phyloP scores from a whole-genome alignment of 2,113 vertebrate genomes.

The Clarias gariepinus region DNA sequence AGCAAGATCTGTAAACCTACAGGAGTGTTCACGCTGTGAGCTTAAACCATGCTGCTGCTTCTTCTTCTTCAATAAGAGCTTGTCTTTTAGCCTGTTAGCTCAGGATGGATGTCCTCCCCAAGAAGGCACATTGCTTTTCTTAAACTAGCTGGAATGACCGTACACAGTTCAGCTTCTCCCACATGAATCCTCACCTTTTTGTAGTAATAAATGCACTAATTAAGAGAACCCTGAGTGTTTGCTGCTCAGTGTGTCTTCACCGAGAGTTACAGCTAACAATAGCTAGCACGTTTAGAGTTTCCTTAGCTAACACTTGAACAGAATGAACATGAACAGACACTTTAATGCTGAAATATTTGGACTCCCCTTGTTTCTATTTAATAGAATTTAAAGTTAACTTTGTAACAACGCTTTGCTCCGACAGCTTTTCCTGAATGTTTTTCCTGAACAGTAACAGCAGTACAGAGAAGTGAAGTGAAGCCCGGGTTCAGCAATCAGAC shows the following conservation, averaged over 20 bases:
- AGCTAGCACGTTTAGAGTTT: no score
- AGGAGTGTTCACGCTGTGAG: no score
- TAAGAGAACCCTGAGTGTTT: not conserved
- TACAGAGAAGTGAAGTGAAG: not conserved
- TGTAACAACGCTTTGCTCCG: no score
- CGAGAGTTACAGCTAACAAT: not conserved
- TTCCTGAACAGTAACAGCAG: not conserved
- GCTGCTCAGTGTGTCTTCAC: not conserved
- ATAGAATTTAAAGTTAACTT: not conserved
- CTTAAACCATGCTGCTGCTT: not conserved
- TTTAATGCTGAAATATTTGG: not conserved
- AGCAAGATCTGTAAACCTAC: no score
- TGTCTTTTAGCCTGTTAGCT: not conserved
- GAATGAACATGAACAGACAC: no score
- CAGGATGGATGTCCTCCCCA: no score
- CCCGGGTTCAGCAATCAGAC: slow-evolving; percentile 19
- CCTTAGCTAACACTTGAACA: no score
- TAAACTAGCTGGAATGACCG: no score
- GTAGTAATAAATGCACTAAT: not conserved
- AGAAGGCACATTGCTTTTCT: no score
- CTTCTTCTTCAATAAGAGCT: not conserved
- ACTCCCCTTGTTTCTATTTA: not conserved
- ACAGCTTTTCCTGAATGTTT: not conserved
- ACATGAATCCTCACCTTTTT: no score
- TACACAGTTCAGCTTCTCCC: not conserved